A percentile compares a stretch with the other conserved stretches of the same genome.
Evolutionary conservation across 2,113 vertebrate genomes (phyloP).

Genomic region (Candoia aspera): DNA sequence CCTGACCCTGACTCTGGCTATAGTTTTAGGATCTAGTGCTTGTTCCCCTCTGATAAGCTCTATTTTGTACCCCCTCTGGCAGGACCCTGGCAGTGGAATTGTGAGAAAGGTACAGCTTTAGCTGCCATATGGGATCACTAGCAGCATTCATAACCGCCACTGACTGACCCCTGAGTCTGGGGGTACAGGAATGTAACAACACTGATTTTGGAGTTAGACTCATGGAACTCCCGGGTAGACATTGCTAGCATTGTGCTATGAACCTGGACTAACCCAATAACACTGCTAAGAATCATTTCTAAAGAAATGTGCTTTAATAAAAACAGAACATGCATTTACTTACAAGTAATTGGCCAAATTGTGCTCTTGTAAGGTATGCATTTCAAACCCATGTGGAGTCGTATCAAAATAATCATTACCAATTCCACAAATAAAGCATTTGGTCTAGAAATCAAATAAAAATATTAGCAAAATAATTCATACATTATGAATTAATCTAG

Average conservation of each 20-base stretch:
- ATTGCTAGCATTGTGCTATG: neutral
- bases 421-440: conserved; percentile 99
- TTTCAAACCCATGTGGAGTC: conserved; percentile 96
- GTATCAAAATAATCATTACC: conserved; percentile 99
- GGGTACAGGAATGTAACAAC: neutral
- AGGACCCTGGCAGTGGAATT: neutral
- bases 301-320: neutral
- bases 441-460: conserved; percentile 81
- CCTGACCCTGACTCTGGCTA: neutral
- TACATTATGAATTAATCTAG: neutral
- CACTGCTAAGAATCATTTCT: neutral
- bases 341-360: conserved; percentile 98
- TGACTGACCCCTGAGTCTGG: no score
- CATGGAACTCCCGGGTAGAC: neutral
- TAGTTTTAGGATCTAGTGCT: neutral
- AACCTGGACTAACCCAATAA: neutral
- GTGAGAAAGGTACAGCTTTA: neutral
- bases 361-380: conserved; percentile 98
- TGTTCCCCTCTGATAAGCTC: neutral
- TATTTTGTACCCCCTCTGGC: neutral
- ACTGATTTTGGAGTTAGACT: neutral
- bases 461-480: conserved; percentile 5
- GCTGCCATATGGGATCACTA: neutral
- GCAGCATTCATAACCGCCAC: neutral
- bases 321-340: conserved; percentile 71